Percentiles rank a stretch among this genome's conserved stretches.
Evolutionary conservation across 2,113 vertebrate species (phyloP).

Genomic region (Triplophysa siluroides): DNA sequence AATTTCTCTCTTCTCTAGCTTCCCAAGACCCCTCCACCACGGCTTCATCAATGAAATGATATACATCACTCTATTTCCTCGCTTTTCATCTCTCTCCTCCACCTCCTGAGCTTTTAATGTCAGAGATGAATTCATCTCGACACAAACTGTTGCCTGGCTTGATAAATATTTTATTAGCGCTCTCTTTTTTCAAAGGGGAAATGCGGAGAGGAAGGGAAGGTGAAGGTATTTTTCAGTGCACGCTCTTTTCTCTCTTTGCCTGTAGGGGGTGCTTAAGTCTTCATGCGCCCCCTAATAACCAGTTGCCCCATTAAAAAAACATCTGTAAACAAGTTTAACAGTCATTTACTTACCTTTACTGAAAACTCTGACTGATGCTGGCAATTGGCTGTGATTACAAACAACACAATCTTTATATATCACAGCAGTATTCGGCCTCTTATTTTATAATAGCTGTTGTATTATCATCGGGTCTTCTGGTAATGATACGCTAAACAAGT

Average conservation of each 20-base stretch:
- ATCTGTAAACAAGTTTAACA: background rate
- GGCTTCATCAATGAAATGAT: slow-evolving; percentile 51
- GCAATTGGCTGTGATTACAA: slow-evolving; percentile 14
- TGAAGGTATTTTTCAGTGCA: slow-evolving; percentile 54
- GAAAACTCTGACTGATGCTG: background rate
- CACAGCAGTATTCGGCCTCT: slow-evolving; percentile 4
- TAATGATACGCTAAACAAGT: slow-evolving; percentile 33
- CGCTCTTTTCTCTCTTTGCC: slow-evolving; percentile 49
- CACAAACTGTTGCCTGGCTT: slow-evolving; percentile 72
- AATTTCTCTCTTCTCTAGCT: slow-evolving; percentile 1
- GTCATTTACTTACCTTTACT: background rate
- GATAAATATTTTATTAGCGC: slow-evolving; percentile 76
- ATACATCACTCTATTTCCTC: slow-evolving; percentile 14
- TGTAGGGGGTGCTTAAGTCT: background rate
- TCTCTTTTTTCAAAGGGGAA: slow-evolving; percentile 68
- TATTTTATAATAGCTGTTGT: background rate
- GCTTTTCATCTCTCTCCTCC: slow-evolving; percentile 51
- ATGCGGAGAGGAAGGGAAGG: slow-evolving; percentile 69
- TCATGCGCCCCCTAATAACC: background rate
- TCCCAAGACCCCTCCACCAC: slow-evolving; percentile 18
- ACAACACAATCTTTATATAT: background rate
- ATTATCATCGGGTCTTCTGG: slow-evolving; percentile 18
- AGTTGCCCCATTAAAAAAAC: background rate
- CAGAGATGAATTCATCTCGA: slow-evolving; percentile 55
- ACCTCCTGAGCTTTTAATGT: slow-evolving; percentile 67